Evolutionary conservation across 2,113 vertebrate genomes (phyloP).

Genomic region (Elanus axillaris): DNA sequence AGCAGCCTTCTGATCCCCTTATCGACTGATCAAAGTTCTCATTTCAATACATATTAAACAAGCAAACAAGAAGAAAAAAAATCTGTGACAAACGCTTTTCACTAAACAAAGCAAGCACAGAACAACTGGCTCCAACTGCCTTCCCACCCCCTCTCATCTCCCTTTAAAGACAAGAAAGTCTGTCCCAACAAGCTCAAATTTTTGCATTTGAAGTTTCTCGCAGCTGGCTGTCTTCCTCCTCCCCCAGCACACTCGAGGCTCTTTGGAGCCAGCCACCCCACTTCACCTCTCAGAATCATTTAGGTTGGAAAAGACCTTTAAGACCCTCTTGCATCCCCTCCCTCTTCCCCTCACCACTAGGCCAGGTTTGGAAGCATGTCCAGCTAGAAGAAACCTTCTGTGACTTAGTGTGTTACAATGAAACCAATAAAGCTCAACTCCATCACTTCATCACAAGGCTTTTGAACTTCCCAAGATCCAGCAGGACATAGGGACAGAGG

Average conservation of each 20-base stretch:
- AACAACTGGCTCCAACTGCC: fast-evolving
- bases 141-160: not conserved
- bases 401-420: fast-evolving
- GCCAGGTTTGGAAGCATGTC: not conserved
- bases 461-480: not conserved
- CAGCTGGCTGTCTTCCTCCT: not conserved
- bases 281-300: not conserved
- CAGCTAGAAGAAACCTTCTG: not conserved
- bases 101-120: not conserved
- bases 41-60: not conserved
- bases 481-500: not conserved
- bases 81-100: not conserved
- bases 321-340: not conserved
- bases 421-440: not conserved
- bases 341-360: not conserved
- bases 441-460: not conserved
- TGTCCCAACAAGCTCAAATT: not conserved
- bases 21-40: not conserved
- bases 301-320: not conserved
- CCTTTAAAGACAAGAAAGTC: not conserved
- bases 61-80: not conserved
- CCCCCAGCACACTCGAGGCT: fast-evolving
- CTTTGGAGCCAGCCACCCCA: fast-evolving
- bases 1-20: not conserved
- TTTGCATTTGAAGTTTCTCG: fast-evolving